Percentiles rank a stretch among this genome's conserved stretches.
phyloP scores from a whole-genome alignment of 2,888 invertebrate genomes.

The Tachina grossa region DNA sequence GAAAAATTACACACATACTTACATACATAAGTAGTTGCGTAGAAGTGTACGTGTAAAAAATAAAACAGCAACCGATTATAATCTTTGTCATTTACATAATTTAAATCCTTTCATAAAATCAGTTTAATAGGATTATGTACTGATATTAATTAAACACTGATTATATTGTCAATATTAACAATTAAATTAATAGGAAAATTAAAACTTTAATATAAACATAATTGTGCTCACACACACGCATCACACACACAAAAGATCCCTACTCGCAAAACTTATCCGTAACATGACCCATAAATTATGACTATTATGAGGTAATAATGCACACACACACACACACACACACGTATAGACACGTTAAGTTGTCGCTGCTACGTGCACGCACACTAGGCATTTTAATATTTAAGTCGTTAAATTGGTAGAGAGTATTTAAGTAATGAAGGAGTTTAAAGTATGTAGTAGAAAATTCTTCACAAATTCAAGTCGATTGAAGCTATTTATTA shows the following conservation, averaged over 20 bases:
- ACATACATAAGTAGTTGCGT: no score
- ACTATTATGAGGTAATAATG: conserved; percentile 36
- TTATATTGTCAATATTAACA: conserved; percentile 70
- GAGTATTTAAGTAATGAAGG: neutral
- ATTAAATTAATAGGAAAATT: conserved; percentile 69
- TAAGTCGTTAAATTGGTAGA: neutral
- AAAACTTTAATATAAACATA: conserved; percentile 54
- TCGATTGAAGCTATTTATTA: neutral
- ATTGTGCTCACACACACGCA: neutral
- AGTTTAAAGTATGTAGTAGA: neutral
- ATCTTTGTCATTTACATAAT: conserved; percentile 70
- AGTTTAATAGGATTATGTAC: conserved; percentile 69
- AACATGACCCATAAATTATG: conserved; percentile 45
- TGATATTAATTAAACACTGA: conserved; percentile 71
- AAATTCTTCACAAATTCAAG: neutral
- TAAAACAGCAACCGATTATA: conserved; percentile 63
- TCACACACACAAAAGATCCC: neutral
- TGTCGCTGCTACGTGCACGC: no score
- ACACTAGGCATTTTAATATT: conserved; percentile 2
- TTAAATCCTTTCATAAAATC: conserved; percentile 69
- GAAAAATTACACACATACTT: neutral
- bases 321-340: neutral
- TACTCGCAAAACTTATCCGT: neutral
- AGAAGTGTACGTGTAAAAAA: neutral
- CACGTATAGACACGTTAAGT: neutral